Conservation (phyloP, 2,888 invertebrate genomes). For the Cephus nigrinus region DNA sequence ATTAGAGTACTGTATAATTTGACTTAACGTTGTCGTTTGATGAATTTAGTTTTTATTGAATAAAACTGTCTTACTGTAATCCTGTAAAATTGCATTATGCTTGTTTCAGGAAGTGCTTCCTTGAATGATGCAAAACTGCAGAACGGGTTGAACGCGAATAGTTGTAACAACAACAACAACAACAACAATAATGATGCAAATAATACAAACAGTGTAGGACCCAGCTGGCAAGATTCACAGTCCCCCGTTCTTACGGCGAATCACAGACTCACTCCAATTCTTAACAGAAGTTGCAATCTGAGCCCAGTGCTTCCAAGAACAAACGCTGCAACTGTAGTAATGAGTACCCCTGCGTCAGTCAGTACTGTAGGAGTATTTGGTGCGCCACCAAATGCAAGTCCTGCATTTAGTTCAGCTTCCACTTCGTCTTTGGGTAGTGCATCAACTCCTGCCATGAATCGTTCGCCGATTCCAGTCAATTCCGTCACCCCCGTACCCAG, state of each 20-base stretch:
- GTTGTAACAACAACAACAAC: conserved; percentile 31
- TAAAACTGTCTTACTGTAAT: not conserved
- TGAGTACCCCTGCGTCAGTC: conserved; percentile 35
- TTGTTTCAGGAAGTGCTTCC: conserved; percentile 53
- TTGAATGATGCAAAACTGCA: conserved; percentile 58
- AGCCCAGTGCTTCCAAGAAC: conserved; percentile 53
- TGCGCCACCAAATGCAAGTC: conserved; percentile 54
- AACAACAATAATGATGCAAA: conserved; percentile 25
- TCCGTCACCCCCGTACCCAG: conserved; percentile 40
- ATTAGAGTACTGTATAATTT: not conserved
- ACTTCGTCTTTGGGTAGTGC: conserved; percentile 55
- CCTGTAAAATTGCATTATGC: not conserved
- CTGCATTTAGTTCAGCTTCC: conserved; percentile 60
- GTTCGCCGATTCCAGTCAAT: conserved; percentile 51
- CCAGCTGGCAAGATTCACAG: conserved; percentile 53
- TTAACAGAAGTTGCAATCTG: conserved; percentile 51
- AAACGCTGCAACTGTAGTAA: conserved; percentile 32
- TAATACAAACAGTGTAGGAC: conserved; percentile 33
- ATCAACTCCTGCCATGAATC: conserved; percentile 42
- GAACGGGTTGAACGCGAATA: conserved; percentile 43
- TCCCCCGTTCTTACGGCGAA: conserved; percentile 46
- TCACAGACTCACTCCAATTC: conserved; percentile 55
- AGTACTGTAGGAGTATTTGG: conserved; percentile 42
- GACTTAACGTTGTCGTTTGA: not conserved
- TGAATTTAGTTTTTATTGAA: not conserved